Evolutionary conservation across 2,888 invertebrate genomes (phyloP), one percentile per base, ranked within the genome.

Genomic region (Resseliella maxima): DNA sequence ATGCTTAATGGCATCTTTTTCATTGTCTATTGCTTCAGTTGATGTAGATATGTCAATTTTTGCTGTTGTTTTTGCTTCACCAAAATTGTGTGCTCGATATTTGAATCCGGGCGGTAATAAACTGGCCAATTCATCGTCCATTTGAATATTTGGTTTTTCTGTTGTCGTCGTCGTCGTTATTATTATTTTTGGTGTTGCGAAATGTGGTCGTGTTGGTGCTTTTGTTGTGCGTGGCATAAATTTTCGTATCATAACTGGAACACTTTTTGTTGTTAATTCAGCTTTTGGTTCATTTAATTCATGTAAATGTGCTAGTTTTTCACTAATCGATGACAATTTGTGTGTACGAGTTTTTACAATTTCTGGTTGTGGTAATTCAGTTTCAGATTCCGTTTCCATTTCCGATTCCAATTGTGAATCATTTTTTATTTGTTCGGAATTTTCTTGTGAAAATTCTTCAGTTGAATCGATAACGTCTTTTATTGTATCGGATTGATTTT

Each of bases 161-260:
- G 21, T 8, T 31, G 35, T 86, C 85, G 21, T 85, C n/a, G 85
- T 54, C 24, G 85, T 87, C 41, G 86, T 85, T 87, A n/a, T n/a
- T n/a, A n/a, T n/a, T n/a, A n/a, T n/a, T n/a, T n/a, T n/a, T n/a
- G n/a, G n/a, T n/a, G n/a, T n/a, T n/a, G n/a, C n/a, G n/a, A n/a
- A n/a, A n/a, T n/a, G 85, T 88, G 18, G 88, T 87, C 50, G 50
- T 87, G 91, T 86, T 90, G 90, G 86, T 45, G 86, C 87, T 0
- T 89, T 27, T 0, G 91, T 90, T 24, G 92, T 90, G 87, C 92
- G 92, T 24, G 92, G 93, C 86, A 94, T 92, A 89, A 94, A 95
- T 90, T 94, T 95, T 86, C 94, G 93, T 15, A 94, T 95, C 88
- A 93, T 92, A 1, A 94, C 93, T 31, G 94, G 94, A 81, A 92